phyloP scores from a whole-genome alignment of 2,113 vertebrate species.

The Sardina pilchardus region DNA sequence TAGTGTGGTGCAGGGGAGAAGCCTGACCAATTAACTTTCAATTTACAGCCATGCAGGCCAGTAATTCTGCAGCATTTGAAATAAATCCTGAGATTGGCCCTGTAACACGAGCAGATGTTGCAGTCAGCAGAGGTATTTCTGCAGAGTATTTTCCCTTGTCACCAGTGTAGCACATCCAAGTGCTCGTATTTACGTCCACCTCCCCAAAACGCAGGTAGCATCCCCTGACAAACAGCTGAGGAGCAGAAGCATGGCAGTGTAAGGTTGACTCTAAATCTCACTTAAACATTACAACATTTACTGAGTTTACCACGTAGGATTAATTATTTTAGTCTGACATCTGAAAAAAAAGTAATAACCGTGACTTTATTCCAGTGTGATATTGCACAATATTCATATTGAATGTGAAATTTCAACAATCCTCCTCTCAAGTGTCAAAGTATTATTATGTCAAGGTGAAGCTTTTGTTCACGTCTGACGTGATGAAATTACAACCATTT shows the following conservation, averaged over 20 bases:
- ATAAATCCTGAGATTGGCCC: background rate
- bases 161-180: background rate
- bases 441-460: background rate
- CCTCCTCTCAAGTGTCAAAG: background rate
- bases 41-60: conserved; percentile 17
- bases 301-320: background rate
- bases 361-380: background rate
- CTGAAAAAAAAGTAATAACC: background rate
- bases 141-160: conserved; percentile 22
- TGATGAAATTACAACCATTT: background rate
- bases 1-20: background rate
- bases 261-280: too few relatives aligned
- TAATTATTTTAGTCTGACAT: background rate
- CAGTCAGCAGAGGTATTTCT: conserved; percentile 25
- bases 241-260: background rate
- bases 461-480: background rate
- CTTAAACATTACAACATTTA: background rate
- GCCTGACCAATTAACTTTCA: conserved; percentile 24
- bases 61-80: conserved; percentile 10
- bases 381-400: background rate
- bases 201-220: background rate
- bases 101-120: background rate
- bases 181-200: background rate
- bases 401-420: background rate
- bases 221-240: background rate